Conservation (phyloP, 2,113 vertebrate species). For the Crotophaga sulcirostris region DNA sequence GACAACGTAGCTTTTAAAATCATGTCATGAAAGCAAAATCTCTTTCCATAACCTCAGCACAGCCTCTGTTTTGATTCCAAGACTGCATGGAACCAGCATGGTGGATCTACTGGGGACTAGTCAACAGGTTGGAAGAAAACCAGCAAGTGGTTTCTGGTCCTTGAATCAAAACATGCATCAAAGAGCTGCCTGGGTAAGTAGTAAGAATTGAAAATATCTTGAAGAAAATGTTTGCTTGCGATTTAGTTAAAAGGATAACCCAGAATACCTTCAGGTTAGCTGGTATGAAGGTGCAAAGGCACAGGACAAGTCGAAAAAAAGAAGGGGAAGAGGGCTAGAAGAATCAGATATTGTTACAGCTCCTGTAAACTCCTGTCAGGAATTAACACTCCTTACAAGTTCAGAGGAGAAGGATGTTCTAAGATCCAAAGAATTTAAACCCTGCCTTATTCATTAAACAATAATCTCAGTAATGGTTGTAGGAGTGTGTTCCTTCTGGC, state of each 20-base stretch:
- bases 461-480: neutral
- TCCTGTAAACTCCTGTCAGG: neutral
- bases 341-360: neutral
- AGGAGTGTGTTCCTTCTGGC: neutral
- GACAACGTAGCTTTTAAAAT: neutral
- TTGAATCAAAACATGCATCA: neutral
- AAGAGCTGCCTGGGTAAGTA: neutral
- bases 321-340: neutral
- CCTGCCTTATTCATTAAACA: neutral
- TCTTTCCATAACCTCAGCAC: neutral
- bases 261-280: neutral
- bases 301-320: neutral
- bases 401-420: neutral
- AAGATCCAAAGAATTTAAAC: neutral
- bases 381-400: neutral
- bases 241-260: neutral
- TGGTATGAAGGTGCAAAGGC: neutral
- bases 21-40: fast-evolving
- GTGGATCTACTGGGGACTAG: neutral
- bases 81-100: neutral
- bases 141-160: neutral
- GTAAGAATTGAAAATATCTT: neutral
- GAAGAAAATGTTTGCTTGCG: neutral
- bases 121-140: neutral
- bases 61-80: neutral